Conservation (phyloP, 2,113 vertebrate genomes). For the Lophochroa leadbeateri region DNA sequence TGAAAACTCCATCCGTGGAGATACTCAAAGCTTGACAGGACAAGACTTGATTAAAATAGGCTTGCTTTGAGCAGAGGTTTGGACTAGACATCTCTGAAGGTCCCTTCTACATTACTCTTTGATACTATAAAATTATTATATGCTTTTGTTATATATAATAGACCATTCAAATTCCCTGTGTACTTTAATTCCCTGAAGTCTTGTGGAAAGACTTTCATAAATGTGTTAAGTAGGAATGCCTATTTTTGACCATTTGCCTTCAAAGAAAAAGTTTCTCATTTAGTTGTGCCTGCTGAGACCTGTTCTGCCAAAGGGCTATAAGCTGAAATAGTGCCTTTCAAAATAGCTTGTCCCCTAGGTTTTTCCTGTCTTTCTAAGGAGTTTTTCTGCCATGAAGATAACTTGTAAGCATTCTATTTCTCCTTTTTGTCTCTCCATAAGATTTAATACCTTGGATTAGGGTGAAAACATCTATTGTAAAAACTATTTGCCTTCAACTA, state of each 20-base stretch:
- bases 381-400: background rate
- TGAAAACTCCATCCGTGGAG: background rate
- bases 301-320: background rate
- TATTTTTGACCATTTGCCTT: background rate
- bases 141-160: background rate
- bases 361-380: background rate
- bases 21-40: background rate
- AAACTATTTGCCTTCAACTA: background rate
- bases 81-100: background rate
- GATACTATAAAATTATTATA: background rate
- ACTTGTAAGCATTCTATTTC: background rate
- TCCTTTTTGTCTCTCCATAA: background rate
- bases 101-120: background rate
- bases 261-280: background rate
- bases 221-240: background rate
- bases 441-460: background rate
- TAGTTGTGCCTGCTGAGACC: background rate
- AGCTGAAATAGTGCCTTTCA: background rate
- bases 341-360: background rate
- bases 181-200: background rate
- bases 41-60: background rate
- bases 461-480: background rate
- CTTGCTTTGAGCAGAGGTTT: background rate
- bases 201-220: background rate
- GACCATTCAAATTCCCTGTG: background rate